These are phyloP conservation scores for Acanthosepion lycidas DNA, from an alignment of 2,888 invertebrate genomes.

Conservation along the genomic window DNA sequence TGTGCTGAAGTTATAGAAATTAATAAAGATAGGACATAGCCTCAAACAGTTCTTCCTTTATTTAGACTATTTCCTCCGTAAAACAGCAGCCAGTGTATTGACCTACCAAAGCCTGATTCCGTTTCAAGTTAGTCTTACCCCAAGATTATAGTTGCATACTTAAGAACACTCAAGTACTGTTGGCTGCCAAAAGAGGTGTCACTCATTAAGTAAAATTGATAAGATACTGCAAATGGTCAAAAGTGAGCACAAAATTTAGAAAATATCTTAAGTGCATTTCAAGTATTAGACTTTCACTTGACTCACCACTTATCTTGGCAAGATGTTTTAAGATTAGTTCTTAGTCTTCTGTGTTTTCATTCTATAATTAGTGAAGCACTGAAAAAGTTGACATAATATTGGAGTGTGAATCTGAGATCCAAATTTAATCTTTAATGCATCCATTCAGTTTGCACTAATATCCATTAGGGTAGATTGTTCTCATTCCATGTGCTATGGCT, in stretches of 20 bases:
- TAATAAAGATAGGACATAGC: background rate
- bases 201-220: background rate
- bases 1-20: background rate
- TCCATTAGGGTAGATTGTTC: no score
- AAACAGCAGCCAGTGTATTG: background rate
- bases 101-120: conserved; percentile 18
- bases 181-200: conserved; percentile 33
- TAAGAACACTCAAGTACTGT: background rate
- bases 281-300: background rate
- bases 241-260: background rate
- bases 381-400: background rate
- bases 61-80: background rate
- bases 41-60: background rate
- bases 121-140: background rate
- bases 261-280: background rate
- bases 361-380: no score
- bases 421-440: no score
- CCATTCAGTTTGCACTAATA: no score
- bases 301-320: background rate
- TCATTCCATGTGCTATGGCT: no score
- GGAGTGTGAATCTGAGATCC: background rate
- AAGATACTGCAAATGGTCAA: background rate
- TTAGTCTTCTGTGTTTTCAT: background rate
- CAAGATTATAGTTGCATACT: background rate
- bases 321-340: background rate